These are phyloP conservation scores for Forbesichthys papilliferus DNA, from an alignment of 2,113 vertebrate genomes.

Conservation along the genomic window DNA sequence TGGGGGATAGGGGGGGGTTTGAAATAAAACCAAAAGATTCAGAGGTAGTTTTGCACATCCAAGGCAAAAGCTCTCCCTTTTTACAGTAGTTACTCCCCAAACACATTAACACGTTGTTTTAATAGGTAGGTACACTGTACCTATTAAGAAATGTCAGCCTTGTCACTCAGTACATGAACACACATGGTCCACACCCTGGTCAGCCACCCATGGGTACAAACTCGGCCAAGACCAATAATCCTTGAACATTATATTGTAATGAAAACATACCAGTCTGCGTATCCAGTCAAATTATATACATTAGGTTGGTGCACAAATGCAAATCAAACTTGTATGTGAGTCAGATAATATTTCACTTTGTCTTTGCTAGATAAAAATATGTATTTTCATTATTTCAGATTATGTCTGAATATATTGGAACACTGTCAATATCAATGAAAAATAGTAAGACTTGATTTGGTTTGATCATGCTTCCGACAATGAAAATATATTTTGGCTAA, in stretches of 20 bases:
- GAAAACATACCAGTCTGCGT: constrained; percentile 14
- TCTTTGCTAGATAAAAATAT: not conserved
- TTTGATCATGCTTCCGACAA: not conserved
- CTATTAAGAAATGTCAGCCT: constrained; percentile 36
- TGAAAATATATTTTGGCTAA: not conserved
- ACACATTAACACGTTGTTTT: too few relatives aligned
- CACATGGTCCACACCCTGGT: constrained; percentile 35
- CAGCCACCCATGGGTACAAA: constrained; percentile 21
- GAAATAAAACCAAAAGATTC: constrained; percentile 35
- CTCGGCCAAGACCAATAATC: constrained; percentile 47
- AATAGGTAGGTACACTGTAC: constrained; percentile 3
- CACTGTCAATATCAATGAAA: not conserved
- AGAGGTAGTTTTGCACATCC: constrained; percentile 10
- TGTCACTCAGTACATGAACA: constrained; percentile 50
- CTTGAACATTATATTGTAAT: constrained; percentile 19
- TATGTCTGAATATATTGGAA: not conserved
- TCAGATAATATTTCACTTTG: not conserved
- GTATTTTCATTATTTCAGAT: not conserved
- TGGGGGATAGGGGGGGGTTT: constrained; percentile 49
- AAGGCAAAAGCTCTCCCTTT: constrained; percentile 11
- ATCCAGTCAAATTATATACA: constrained; percentile 8
- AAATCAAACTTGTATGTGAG: not conserved
- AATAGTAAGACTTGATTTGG: not conserved
- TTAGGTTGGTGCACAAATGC: constrained; percentile 10
- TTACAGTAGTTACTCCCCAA: too few relatives aligned